Conservation (phyloP, 2,888 invertebrate species). For the Caenorhabditis sp. region DNA sequence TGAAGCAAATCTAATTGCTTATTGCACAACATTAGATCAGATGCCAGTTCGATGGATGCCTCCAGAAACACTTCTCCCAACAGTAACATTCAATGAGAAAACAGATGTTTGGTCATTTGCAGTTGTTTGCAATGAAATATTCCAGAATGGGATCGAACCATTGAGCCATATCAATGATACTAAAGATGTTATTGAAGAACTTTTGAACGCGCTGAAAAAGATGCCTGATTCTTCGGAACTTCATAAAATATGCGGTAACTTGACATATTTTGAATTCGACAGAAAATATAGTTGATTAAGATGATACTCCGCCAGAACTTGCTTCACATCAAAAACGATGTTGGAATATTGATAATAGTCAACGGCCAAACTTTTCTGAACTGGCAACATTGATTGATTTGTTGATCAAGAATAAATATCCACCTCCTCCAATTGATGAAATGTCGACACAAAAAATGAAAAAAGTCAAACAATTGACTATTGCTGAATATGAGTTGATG, state of each 20-base stretch:
- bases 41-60: slow-evolving; percentile 19
- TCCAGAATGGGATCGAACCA: slow-evolving; percentile 19
- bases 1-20: slow-evolving; percentile 8
- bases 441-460: neutral
- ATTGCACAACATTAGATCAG: slow-evolving; percentile 7
- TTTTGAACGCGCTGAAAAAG: neutral
- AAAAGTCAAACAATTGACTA: slow-evolving; percentile 16
- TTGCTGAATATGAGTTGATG: slow-evolving; percentile 24
- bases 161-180: neutral
- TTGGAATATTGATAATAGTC: neutral
- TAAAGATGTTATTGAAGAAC: neutral
- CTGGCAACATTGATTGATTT: neutral
- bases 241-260: neutral
- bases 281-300: neutral
- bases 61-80: slow-evolving; percentile 9
- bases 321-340: neutral
- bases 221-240: neutral
- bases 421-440: slow-evolving; percentile 12
- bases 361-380: slow-evolving; percentile 4
- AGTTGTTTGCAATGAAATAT: slow-evolving; percentile 33
- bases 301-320: slow-evolving; percentile 7
- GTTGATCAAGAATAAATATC: slow-evolving; percentile 11
- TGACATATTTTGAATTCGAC: neutral
- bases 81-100: slow-evolving; percentile 19
- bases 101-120: slow-evolving; percentile 38